Base-by-base conservation (phyloP, 2,113 vertebrate species). In the Neomonachus schauinslandi region DNA sequence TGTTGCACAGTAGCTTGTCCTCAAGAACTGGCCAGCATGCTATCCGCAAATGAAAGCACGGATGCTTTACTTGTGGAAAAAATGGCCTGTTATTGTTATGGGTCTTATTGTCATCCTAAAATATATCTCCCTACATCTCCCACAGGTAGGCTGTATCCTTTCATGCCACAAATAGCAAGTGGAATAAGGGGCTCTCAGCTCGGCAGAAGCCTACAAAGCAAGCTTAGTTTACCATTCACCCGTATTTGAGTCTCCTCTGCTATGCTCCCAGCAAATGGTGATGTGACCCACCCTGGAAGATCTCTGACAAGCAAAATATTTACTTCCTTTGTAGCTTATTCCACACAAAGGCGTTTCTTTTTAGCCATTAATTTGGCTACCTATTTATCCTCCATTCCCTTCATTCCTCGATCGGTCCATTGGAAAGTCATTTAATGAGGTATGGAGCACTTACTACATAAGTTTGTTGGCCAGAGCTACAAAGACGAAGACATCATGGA, bases 141-240 rank as follows among this genome's bases (percentile, higher is more conserved):
- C 83, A 81, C 51, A 67, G 89, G 59, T 53, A 69, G 42, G 55
- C 74, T 65, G 8, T 24, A 14, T 92, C 59, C 80, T 97, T 97
- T 95, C 51, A 84, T 97, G 39, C 57, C 59, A 61, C 79, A 91
- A 97, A 97, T 87, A 94, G 57, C 88, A 72, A 71, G 87, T 42
- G 90, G 36, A 55, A 81, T 16, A 1, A 96, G 49, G 36, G 24
- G 13, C 42, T 82, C 49, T 89, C 7, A 24, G 49, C 51, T 94
- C 63, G 72, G 36, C 22, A 33, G 63, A 79, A 36, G 9, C 51
- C 69, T 39, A 67, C 79, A 95, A 39, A 88, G 31, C 2, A 21
- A 53, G 36, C 31, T 84, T 51, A 57, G 33, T 22, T 22, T 55
- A 7, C 46, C 39, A 4, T 7, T 94, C 2, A 8, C 7, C 51